Conservation (phyloP, 2,797 vertebrate genomes). For the Falco naumanni region DNA sequence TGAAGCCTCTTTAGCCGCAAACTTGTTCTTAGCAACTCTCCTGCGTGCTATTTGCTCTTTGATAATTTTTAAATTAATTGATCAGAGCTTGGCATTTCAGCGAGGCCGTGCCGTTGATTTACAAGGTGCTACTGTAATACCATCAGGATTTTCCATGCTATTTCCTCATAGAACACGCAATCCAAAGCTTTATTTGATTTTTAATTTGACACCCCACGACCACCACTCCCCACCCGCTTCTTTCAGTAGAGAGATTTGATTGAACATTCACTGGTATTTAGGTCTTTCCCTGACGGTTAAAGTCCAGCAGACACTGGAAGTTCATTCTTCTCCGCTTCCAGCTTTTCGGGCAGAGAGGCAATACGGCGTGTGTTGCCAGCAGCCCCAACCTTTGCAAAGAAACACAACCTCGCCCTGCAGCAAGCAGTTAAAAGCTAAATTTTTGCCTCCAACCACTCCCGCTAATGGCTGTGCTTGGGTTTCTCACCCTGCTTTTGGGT, state of each 20-base stretch:
- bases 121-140: neutral
- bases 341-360: neutral
- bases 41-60: neutral
- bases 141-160: neutral
- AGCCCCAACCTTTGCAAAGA: neutral
- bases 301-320: neutral
- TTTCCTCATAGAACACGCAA: neutral
- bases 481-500: neutral
- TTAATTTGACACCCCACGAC: neutral
- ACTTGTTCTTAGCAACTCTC: neutral
- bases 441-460: neutral
- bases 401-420: neutral
- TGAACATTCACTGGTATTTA: neutral
- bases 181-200: neutral
- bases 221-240: neutral
- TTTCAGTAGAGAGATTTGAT: neutral
- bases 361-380: rapidly evolving
- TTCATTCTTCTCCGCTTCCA: neutral
- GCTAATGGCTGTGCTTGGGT: neutral
- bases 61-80: neutral
- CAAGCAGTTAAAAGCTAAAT: neutral
- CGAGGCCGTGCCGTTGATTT: neutral
- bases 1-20: neutral
- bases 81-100: neutral
- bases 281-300: neutral